Evolutionary conservation across 2,113 vertebrate genomes (phyloP).

Genomic region (Ptyas mucosa): DNA sequence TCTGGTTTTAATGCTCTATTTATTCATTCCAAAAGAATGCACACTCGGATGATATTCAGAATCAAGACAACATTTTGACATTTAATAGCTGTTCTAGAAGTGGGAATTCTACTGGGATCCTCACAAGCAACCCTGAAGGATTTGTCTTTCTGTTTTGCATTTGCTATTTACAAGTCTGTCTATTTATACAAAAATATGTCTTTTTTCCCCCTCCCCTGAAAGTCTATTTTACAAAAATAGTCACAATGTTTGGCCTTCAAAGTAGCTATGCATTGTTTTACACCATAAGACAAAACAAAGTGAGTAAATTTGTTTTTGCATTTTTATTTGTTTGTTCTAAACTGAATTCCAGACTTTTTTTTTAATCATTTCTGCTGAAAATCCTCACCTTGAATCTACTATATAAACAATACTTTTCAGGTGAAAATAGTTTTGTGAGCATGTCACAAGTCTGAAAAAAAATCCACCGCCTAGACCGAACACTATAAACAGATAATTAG

Average conservation of each 20-base stretch:
- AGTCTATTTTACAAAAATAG: neutral
- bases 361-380: neutral
- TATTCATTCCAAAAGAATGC: constrained; percentile 30
- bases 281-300: neutral
- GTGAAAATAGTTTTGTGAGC: neutral
- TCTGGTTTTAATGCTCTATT: constrained; percentile 21
- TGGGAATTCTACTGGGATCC: neutral
- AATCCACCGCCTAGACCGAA: neutral
- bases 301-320: neutral
- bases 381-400: neutral
- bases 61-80: neutral
- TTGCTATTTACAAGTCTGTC: neutral
- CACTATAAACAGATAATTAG: neutral
- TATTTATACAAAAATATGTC: neutral
- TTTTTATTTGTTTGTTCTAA: neutral
- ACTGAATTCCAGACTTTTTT: neutral
- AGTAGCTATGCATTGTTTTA: neutral
- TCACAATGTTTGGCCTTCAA: neutral
- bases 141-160: neutral
- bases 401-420: neutral
- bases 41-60: constrained; percentile 23
- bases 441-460: neutral
- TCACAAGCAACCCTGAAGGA: neutral
- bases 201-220: neutral
- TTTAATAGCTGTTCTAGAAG: constrained; percentile 32